Evolutionary conservation across 2,797 vertebrate species (phyloP).

Genomic region (Glyptemys insculpta): DNA sequence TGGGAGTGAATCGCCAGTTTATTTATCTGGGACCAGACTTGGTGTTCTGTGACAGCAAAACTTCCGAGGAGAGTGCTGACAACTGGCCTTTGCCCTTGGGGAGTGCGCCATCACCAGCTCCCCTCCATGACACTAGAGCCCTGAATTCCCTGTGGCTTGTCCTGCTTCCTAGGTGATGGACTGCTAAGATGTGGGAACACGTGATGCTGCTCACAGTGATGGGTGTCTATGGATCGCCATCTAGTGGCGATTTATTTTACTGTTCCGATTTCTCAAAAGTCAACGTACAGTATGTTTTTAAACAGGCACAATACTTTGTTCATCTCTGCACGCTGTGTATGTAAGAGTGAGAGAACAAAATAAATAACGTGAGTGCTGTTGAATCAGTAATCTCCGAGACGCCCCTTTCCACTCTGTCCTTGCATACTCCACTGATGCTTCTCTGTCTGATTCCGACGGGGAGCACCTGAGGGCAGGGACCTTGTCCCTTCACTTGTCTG

Average conservation of each 20-base stretch:
- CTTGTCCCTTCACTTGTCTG: neutral
- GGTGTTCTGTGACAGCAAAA: fast-evolving
- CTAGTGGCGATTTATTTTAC: slow-evolving; percentile 46
- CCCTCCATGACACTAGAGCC: neutral
- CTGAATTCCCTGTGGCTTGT: neutral
- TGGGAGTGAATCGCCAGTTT: fast-evolving
- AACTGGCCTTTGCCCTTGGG: fast-evolving
- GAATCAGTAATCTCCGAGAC: fast-evolving
- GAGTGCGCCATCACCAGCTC: fast-evolving
- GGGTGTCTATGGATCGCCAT: slow-evolving; percentile 49
- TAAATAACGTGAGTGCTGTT: neutral
- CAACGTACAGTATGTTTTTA: no score
- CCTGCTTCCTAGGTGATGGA: neutral
- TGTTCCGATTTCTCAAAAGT: fast-evolving
- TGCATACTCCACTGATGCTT: neutral
- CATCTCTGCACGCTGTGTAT: no score
- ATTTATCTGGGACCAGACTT: fast-evolving
- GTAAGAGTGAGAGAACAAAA: neutral
- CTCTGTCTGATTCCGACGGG: neutral
- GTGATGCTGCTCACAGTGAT: fast-evolving
- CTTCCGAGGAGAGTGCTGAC: fast-evolving
- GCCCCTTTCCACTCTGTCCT: neutral
- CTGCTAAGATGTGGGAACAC: neutral
- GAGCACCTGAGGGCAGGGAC: neutral
- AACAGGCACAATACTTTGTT: fast-evolving